Percentiles rank a stretch among this genome's conserved stretches.
Conservation (phyloP, 2,113 vertebrate genomes). For the Notarius lentiginosus region DNA sequence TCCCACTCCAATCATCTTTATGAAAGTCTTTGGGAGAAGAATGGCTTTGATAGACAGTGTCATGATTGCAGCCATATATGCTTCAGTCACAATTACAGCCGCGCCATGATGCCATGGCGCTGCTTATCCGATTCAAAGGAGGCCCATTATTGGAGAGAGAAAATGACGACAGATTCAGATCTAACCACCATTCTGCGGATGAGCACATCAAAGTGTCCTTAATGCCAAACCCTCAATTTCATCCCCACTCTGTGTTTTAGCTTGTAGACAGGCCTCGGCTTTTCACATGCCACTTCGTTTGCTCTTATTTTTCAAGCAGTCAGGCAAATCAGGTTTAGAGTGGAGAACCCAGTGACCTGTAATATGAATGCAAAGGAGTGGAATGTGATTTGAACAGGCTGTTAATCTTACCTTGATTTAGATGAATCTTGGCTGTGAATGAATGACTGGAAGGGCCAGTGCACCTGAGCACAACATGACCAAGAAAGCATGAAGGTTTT, state of each 20-base stretch:
- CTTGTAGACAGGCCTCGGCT: constrained; percentile 30
- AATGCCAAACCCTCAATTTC: constrained; percentile 50
- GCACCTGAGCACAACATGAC: not conserved
- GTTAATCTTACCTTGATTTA: not conserved
- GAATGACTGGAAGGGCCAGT: not conserved
- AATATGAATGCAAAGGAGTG: constrained; percentile 25
- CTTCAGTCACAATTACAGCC: constrained; percentile 50
- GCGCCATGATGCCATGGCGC: constrained; percentile 35
- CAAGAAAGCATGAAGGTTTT: not conserved
- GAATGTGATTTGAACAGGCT: not conserved
- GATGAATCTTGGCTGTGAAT: not conserved
- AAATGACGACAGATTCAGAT: constrained; percentile 49
- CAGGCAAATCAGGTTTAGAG: constrained; percentile 23
- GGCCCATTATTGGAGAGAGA: constrained; percentile 43
- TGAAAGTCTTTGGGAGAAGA: constrained; percentile 55
- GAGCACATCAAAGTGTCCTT: constrained; percentile 51
- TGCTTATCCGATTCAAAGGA: constrained; percentile 51
- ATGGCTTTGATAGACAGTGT: constrained; percentile 59
- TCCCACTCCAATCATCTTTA: constrained; percentile 45
- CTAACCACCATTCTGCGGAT: constrained; percentile 41
- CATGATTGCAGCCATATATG: constrained; percentile 46
- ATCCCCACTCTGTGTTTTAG: constrained; percentile 32
- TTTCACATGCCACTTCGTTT: constrained; percentile 27
- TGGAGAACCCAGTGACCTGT: constrained; percentile 12
- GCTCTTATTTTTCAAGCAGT: constrained; percentile 24